phyloP scores from a whole-genome alignment of 2,113 vertebrate genomes.

The Eudorcas thomsonii region DNA sequence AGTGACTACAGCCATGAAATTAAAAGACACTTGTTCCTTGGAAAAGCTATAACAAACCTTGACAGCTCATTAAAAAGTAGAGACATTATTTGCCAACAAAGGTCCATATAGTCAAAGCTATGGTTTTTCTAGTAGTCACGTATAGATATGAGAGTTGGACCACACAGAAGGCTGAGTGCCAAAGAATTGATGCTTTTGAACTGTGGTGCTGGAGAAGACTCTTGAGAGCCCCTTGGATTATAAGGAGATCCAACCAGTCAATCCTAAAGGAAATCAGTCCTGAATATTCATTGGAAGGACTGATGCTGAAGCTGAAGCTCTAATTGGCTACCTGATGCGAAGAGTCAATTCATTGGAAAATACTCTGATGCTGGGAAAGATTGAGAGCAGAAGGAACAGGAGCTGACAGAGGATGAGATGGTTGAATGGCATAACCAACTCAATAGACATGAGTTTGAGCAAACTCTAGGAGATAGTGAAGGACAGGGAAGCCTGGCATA shows the following conservation, averaged over 20 bases:
- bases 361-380: background rate
- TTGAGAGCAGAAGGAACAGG: background rate
- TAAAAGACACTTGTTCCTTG: background rate
- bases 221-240: background rate
- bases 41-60: background rate
- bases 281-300: background rate
- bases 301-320: background rate
- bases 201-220: background rate
- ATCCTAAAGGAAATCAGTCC: background rate
- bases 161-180: background rate
- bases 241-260: background rate
- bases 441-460: background rate
- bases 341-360: background rate
- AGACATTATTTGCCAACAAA: background rate
- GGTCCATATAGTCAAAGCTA: background rate
- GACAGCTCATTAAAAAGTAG: background rate
- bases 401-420: background rate
- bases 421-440: background rate
- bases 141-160: background rate
- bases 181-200: background rate
- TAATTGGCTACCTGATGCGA: background rate
- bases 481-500: background rate
- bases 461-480: background rate
- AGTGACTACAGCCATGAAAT: background rate
- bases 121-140: background rate